Conservation (phyloP, 1,140 invertebrate species). For the Bombus difficillimus region DNA sequence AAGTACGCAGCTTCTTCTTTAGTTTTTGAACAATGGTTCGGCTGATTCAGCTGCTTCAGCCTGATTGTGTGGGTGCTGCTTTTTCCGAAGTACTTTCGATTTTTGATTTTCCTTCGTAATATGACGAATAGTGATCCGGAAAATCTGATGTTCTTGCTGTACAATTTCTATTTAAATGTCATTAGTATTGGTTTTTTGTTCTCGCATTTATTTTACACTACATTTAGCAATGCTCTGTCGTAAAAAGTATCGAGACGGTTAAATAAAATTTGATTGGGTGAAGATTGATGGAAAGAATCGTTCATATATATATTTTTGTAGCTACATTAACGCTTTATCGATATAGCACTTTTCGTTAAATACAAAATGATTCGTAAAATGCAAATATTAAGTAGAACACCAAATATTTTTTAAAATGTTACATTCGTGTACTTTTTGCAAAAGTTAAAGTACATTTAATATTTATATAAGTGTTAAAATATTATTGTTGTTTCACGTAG, state of each 20-base stretch:
- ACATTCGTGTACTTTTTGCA: no score
- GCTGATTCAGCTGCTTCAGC: conserved; percentile 21
- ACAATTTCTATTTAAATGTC: not conserved
- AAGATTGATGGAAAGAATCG: not conserved
- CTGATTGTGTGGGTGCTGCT: not conserved
- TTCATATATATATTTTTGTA: no score
- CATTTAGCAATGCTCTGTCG: not conserved
- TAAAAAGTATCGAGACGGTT: not conserved
- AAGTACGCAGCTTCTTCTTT: conserved; percentile 25
- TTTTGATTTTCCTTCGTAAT: conserved; percentile 22
- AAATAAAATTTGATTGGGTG: not conserved
- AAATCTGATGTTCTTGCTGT: not conserved
- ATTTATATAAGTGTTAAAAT: no score
- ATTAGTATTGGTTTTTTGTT: not conserved
- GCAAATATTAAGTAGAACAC: no score
- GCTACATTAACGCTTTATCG: no score
- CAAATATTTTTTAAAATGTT: not conserved
- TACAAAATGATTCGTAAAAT: no score
- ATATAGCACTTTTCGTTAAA: no score
- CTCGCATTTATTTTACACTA: not conserved
- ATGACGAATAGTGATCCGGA: not conserved
- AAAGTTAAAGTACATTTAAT: no score
- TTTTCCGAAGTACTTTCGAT: conserved; percentile 10
- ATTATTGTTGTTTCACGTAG: no score
- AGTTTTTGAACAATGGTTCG: conserved; percentile 41